These are phyloP conservation scores for Orientallactaga bullata DNA, from an alignment of 2,113 vertebrate genomes.

Conservation along the genomic window DNA sequence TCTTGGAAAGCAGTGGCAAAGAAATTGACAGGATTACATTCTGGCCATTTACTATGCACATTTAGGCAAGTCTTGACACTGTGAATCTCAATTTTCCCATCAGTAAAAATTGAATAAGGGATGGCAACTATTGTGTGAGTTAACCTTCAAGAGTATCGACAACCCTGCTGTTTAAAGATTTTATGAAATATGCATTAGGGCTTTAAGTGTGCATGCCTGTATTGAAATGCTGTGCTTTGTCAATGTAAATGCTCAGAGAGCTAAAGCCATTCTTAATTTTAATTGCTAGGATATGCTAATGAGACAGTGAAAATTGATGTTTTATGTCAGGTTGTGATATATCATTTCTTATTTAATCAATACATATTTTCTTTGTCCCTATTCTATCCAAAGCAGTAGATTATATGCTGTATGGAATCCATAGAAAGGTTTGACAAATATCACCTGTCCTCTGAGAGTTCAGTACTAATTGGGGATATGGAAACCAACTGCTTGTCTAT, in stretches of 20 bases:
- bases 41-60: neutral
- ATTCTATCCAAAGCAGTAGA: conserved; percentile 47
- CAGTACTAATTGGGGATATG: neutral
- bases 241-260: neutral
- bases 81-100: conserved; percentile 37
- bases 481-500: neutral
- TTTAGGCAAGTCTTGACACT: neutral
- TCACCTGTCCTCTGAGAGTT: conserved; percentile 8
- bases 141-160: conserved; percentile 5
- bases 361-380: conserved; percentile 58
- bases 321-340: conserved; percentile 65
- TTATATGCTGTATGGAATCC: conserved; percentile 47
- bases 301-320: conserved; percentile 51
- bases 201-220: neutral
- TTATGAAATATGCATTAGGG: conserved; percentile 32
- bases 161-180: neutral
- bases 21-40: neutral
- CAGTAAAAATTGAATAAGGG: conserved; percentile 22
- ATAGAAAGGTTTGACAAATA: conserved; percentile 55
- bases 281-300: conserved; percentile 62
- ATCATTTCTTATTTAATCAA: conserved; percentile 66
- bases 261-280: conserved; percentile 50
- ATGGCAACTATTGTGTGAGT: neutral
- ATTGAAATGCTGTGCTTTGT: conserved; percentile 41
- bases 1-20: neutral